Evolutionary conservation across 2,113 vertebrate genomes (phyloP), one percentile per base, ranked within the genome.

Genomic region (Sarotherodon lohbergeri): DNA sequence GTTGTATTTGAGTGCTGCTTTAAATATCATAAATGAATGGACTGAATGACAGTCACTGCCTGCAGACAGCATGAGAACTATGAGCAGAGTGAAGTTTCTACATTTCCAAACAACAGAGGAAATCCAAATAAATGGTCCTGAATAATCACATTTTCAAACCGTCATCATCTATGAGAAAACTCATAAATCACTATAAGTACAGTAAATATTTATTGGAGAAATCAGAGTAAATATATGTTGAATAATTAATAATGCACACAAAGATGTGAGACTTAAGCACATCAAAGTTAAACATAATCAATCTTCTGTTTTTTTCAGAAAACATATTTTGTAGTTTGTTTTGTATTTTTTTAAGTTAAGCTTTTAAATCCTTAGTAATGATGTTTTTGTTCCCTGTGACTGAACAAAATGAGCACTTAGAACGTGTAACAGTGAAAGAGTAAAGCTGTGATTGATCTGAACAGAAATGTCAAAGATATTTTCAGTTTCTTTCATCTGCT

Each of bases 1-100:
- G 12, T 12, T 46, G 12, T 24, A 16, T 71, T 71, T 71, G 36
- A 43, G 1, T 24, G 12, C 66, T 46, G 24, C 66, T 73, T 73
- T 73, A 46, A 73, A 73, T 32, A 7, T 0, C 0, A 5, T 11
- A 48, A 76, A 48, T 48, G 24, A 29, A 29, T 0, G 5, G 3
- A 71, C 0, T 16, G n/a, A 46, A 43, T 71, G 36, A 41, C 12
- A 68, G n/a, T 71, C 39, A 0, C 9, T 43, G 39, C 39, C 66
- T 46, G 22, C 22, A 46, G 66, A 73, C 27, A 3, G 14, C 43
- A 76, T 7, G 43, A 76, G 43, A 48, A 9, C 16, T 27, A 10
- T 2, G 41, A 17, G 22, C 71, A 50, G 14, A 29, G 43, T 2
- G 24, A 76, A 11, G 66, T 22, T 24, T 41, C 19, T 41, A 41